Evolutionary conservation across 2,113 vertebrate genomes (phyloP).

Genomic region (Empidonax traillii): DNA sequence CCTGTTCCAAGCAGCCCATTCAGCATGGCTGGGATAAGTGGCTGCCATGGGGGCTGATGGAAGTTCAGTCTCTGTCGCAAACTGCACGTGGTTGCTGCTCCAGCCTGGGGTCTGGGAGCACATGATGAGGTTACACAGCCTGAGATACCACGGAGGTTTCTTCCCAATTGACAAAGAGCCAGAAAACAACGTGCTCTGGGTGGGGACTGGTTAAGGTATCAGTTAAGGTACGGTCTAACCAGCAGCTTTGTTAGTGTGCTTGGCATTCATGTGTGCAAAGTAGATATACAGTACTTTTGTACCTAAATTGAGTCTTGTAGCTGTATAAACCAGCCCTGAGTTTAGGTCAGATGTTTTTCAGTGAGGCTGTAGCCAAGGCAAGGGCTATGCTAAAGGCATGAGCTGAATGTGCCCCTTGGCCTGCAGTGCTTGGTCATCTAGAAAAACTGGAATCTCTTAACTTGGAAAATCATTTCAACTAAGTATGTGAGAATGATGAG

Average conservation of each 20-base stretch:
- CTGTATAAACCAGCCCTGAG: background rate
- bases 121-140: background rate
- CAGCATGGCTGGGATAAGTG: background rate
- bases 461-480: background rate
- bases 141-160: background rate
- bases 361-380: background rate
- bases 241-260: background rate
- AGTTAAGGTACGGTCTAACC: background rate
- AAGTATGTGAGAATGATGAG: background rate
- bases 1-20: background rate
- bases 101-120: background rate
- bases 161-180: background rate
- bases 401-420: background rate
- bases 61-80: background rate
- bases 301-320: background rate
- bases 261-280: background rate
- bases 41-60: background rate
- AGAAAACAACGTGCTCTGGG: background rate
- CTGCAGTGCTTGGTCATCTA: background rate
- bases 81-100: background rate
- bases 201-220: background rate
- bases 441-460: background rate
- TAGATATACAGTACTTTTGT: background rate
- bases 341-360: background rate
- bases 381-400: background rate